Base-by-base conservation (phyloP, 2,797 vertebrate genomes). In the Helostoma temminkii region DNA sequence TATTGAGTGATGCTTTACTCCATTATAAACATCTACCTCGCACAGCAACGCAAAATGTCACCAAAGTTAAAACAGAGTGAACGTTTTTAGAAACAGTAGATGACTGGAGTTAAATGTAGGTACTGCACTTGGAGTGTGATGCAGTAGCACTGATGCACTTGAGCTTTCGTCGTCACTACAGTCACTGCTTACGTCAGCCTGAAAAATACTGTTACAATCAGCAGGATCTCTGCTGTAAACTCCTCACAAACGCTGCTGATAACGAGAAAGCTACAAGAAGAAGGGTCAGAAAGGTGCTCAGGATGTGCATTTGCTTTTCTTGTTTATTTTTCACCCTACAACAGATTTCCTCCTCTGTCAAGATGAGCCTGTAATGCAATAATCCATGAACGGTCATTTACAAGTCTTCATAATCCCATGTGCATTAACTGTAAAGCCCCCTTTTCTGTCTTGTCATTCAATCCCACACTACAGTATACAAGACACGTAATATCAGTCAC, bases 391-490 rank as follows among this genome's bases (percentile, higher is more conserved):
- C 14, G 10, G 63, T 77, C 82, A 89, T 89, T 90, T 84, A 89
- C 85, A 83, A 78, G 69, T 86, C 83, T 74, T 65, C 58, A 74
- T 92, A 92, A 92, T 92, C 91, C 90, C 21, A 22, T 57, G 73
- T 86, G 88, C 90, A 91, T 92, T 91, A 89, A 91, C 87, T 37
- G 39, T 76, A 75, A 86, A 85, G 49, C 66, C 82, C 52, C 58
- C 69, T 71, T 76, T 76, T 81, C 80, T 68, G 79, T 74, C 80
- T 78, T 80, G 80, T 86, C 80, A 89, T 87, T 83, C 81, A 83
- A 78, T 82, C 78, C 81, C 62, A 49, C 63, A 26, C 60, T 22
- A 77, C 81, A 80, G 64, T 34, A 36, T 46, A 71, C 71, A 81
- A 83, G 74, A 81, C 82, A 82, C 36, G 47, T 80, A 84, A 88